phyloP scores from a whole-genome alignment of 2,797 vertebrate genomes.

The Delichon dasypus region DNA sequence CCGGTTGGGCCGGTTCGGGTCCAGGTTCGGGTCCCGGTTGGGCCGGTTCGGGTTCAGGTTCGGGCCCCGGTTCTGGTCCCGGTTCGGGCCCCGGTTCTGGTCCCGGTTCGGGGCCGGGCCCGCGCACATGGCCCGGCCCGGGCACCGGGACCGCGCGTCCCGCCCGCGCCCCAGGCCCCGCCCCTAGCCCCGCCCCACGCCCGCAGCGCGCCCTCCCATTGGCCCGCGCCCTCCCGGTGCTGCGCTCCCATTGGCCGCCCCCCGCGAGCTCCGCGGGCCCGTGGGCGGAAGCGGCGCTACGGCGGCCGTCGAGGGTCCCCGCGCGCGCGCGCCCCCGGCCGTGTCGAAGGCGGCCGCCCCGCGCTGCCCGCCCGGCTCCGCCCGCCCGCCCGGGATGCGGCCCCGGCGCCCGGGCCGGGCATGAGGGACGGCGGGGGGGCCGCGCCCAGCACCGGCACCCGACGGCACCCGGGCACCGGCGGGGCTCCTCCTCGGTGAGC shows the following conservation, averaged over 20 bases:
- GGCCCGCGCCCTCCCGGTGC: accelerated
- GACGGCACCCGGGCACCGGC: neutral
- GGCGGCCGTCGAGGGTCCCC: neutral
- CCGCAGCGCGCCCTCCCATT: neutral
- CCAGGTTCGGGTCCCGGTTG: too few species aligned
- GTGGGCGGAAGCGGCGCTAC: neutral
- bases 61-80: too few species aligned
- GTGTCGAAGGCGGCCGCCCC: neutral
- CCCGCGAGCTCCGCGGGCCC: neutral
- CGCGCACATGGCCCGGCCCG: neutral
- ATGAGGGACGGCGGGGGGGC: constrained; percentile 27
- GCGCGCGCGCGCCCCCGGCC: neutral
- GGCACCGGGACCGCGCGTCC: neutral
- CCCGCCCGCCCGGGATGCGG: neutral
- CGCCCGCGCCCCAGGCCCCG: neutral
- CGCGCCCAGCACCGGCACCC: neutral
- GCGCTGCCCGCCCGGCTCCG: neutral
- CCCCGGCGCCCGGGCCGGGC: neutral
- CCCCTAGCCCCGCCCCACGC: neutral
- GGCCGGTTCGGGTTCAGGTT: neutral
- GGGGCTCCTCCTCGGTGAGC: neutral
- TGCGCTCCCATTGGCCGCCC: neutral
- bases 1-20: too few species aligned
- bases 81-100: too few species aligned
- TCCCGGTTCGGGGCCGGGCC: neutral